Percentiles rank a stretch among this genome's conserved stretches.
These are phyloP conservation scores for Psylliodes chrysocephalus DNA, from an alignment of 2,888 invertebrate species.

Conservation along the genomic window DNA sequence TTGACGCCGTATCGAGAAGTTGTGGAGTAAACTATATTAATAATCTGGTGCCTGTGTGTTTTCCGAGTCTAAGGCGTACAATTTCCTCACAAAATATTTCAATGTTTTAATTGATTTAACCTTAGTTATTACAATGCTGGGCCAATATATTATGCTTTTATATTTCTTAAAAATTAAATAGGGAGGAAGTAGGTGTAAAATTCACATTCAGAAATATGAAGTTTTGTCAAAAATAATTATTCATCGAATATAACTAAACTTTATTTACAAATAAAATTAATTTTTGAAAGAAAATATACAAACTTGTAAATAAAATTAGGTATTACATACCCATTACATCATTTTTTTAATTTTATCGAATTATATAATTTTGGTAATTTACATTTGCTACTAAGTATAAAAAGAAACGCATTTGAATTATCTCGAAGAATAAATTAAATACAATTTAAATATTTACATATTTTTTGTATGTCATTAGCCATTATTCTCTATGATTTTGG, in stretches of 20 bases:
- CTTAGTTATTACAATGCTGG: too few relatives aligned
- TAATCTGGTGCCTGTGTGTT: too few relatives aligned
- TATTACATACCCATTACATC: conserved; percentile 2
- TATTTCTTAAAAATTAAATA: too few relatives aligned
- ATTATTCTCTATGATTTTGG: neutral
- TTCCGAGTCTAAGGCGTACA: too few relatives aligned
- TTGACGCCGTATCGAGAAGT: too few relatives aligned
- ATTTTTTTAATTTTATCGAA: conserved; percentile 5
- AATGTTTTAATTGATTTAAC: too few relatives aligned
- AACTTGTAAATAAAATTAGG: conserved; percentile 14
- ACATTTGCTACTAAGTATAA: neutral
- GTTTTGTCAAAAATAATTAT: too few relatives aligned
- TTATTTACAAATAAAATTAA: conserved; percentile 23
- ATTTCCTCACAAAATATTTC: too few relatives aligned
- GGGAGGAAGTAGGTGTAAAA: too few relatives aligned
- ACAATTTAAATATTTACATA: neutral
- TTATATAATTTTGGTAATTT: conserved; percentile 5
- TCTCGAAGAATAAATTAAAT: neutral
- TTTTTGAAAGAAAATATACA: conserved; percentile 17
- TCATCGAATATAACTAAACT: conserved; percentile 4
- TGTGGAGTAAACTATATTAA: too few relatives aligned
- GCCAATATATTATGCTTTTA: too few relatives aligned
- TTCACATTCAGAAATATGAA: too few relatives aligned
- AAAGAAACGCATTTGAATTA: neutral
- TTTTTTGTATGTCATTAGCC: neutral